phyloP scores from a whole-genome alignment of 2,113 vertebrate genomes.

The Calonectris borealis region DNA sequence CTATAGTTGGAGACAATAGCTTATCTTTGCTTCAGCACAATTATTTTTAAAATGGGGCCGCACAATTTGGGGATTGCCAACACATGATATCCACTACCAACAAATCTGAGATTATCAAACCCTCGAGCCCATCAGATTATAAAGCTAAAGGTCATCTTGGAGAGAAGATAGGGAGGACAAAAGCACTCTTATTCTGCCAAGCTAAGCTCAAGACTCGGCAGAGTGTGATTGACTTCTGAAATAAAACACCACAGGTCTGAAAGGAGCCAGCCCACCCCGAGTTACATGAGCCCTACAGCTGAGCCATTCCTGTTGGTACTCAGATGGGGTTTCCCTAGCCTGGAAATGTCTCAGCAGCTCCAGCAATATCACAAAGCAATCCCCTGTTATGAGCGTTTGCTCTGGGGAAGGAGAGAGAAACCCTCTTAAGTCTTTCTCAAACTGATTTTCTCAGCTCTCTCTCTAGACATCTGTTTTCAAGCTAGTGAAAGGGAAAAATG shows the following conservation, averaged over 20 bases:
- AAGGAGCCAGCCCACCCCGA: neutral
- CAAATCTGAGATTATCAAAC: constrained; percentile 42
- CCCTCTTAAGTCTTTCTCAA: neutral
- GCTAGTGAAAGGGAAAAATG: neutral
- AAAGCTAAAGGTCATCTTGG: constrained; percentile 1
- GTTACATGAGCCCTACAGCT: neutral
- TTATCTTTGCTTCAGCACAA: constrained; percentile 53
- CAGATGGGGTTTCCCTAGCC: neutral
- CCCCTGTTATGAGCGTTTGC: neutral
- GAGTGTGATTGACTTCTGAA: neutral
- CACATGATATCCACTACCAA: neutral
- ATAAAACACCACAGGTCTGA: neutral
- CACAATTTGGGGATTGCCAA: neutral
- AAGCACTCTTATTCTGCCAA: neutral
- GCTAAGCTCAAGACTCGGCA: neutral
- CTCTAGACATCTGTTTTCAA: neutral
- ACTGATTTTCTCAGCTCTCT: neutral
- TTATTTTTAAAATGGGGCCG: constrained; percentile 37
- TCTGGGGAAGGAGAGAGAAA: neutral
- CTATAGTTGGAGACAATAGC: neutral
- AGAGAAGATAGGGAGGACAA: neutral
- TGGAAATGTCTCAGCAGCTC: neutral
- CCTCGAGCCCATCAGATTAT: constrained; percentile 27
- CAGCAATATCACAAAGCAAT: neutral
- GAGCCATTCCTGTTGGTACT: neutral